Evolutionary conservation across 2,113 vertebrate genomes (phyloP).

Genomic region (Pyxicephalus adspersus): DNA sequence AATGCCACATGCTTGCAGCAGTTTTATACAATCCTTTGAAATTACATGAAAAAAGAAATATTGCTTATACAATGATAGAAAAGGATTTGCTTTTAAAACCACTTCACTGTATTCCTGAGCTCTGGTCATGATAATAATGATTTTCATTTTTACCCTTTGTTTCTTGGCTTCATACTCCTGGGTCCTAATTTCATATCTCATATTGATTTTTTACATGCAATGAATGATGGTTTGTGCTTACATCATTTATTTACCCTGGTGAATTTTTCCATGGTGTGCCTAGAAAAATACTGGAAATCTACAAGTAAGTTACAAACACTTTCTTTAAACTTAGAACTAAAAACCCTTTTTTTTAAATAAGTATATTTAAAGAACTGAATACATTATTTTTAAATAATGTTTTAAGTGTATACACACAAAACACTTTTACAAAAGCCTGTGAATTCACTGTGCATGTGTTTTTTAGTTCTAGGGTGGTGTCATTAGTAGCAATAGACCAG

Average conservation of each 20-base stretch:
- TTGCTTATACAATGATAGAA: slow-evolving; percentile 9
- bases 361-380: too few species aligned
- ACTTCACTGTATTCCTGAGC: neutral
- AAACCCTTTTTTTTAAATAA: too few species aligned
- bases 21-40: slow-evolving; percentile 6
- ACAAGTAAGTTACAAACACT: too few species aligned
- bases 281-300: too few species aligned
- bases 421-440: too few species aligned
- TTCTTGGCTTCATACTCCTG: neutral
- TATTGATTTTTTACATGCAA: slow-evolving; percentile 26
- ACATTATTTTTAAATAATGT: too few species aligned
- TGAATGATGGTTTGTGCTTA: slow-evolving; percentile 13
- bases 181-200: neutral
- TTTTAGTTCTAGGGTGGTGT: too few species aligned
- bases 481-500: too few species aligned
- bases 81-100: neutral
- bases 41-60: slow-evolving; percentile 6
- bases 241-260: neutral
- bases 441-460: too few species aligned
- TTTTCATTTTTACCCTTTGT: slow-evolving; percentile 16
- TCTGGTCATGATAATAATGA: slow-evolving; percentile 5
- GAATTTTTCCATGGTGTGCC: neutral
- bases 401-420: too few species aligned
- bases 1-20: slow-evolving; percentile 15
- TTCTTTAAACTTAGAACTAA: too few species aligned